Evolutionary conservation across 2,888 invertebrate species (phyloP).

Genomic region (Eupithecia abbreviata): DNA sequence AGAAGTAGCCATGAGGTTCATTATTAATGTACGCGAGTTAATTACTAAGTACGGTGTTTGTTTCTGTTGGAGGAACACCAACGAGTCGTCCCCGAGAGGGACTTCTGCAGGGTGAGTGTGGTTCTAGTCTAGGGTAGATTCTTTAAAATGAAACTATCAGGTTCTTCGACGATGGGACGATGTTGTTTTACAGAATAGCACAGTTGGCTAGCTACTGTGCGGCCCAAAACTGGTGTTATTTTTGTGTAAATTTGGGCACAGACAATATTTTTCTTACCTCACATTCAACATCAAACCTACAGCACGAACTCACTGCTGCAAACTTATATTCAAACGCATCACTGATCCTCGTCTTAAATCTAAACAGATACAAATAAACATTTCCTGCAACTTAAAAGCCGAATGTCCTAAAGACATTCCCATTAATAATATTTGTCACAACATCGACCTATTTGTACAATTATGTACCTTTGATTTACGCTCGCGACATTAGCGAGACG

Average conservation of each 20-base stretch:
- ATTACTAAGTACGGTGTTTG: neutral
- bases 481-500: slow-evolving; percentile 53
- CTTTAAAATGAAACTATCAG: neutral
- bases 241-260: neutral
- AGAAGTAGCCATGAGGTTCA: neutral
- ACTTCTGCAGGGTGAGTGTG: too few species aligned
- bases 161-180: neutral
- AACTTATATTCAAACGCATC: neutral
- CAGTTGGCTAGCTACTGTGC: neutral
- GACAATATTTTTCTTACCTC: neutral
- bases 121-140: neutral
- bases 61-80: neutral
- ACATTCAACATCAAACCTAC: neutral
- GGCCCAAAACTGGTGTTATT: neutral
- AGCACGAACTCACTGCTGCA: neutral
- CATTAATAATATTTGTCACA: slow-evolving; percentile 36
- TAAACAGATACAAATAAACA: neutral
- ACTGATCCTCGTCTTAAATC: neutral
- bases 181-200: neutral
- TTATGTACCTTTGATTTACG: slow-evolving; percentile 67
- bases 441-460: slow-evolving; percentile 62
- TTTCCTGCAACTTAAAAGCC: slow-evolving; percentile 7
- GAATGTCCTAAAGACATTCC: neutral
- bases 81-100: too few species aligned
- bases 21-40: neutral